phyloP scores from a whole-genome alignment of 2,113 vertebrate species.

The Lophius piscatorius region DNA sequence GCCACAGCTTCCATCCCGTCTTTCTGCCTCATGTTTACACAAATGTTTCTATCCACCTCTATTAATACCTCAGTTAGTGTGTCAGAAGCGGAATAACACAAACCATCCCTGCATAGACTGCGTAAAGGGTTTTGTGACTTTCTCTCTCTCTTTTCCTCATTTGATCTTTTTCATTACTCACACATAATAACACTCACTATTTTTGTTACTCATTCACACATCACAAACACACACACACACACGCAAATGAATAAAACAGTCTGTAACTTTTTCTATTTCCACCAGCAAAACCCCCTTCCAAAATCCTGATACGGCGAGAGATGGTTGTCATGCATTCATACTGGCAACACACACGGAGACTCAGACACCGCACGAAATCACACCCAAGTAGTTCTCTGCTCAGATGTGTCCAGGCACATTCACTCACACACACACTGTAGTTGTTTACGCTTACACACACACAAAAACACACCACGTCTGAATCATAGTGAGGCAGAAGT shows the following conservation, averaged over 20 bases:
- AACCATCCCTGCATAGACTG: no score
- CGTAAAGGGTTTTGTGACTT: no score
- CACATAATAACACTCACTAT: background rate
- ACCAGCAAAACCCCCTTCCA: constrained; percentile 50
- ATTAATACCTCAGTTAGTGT: no score
- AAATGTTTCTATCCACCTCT: no score
- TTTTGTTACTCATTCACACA: background rate
- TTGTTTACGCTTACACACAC: constrained; percentile 31
- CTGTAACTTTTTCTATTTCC: constrained; percentile 51
- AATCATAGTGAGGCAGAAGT: constrained; percentile 49
- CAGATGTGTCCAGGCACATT: constrained; percentile 21
- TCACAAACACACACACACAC: constrained; percentile 3
- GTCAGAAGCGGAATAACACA: no score
- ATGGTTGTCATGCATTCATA: constrained; percentile 46
- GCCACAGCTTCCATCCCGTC: no score
- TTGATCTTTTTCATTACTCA: no score
- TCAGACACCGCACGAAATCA: background rate
- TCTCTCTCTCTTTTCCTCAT: constrained; percentile 11
- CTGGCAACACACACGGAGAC: constrained; percentile 8
- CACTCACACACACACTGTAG: constrained; percentile 22
- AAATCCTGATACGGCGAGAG: constrained; percentile 44
- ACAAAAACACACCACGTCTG: constrained; percentile 24
- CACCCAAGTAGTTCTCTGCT: constrained; percentile 21
- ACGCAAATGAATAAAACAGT: constrained; percentile 17
- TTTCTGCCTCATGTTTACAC: no score